Evolutionary conservation across 64 coral and sea anemone genomes (phyloP).

Genomic region (Platygyra sinensis): DNA sequence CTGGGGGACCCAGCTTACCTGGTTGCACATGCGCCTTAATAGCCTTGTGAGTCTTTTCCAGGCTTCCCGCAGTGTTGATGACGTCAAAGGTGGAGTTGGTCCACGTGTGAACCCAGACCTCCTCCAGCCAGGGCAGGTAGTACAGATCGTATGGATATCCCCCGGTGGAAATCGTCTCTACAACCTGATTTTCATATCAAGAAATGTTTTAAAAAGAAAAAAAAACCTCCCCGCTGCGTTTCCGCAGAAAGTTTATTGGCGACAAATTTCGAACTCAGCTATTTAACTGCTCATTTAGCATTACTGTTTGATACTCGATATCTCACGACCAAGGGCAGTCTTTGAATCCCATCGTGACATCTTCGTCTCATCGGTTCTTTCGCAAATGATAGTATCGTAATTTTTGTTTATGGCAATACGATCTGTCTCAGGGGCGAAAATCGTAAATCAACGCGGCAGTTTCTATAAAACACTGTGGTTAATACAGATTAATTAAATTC

Average conservation of each 20-base stretch:
- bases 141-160: slow-evolving; percentile 24
- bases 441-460: too few relatives aligned
- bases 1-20: neutral
- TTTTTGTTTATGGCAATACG: too few relatives aligned
- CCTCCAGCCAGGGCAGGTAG: slow-evolving; percentile 30
- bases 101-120: slow-evolving; percentile 62
- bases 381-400: too few relatives aligned
- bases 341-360: too few relatives aligned
- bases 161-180: slow-evolving; percentile 18
- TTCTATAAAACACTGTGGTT: too few relatives aligned
- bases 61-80: slow-evolving; percentile 16
- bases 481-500: too few relatives aligned
- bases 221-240: too few relatives aligned
- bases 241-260: neutral
- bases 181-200: neutral
- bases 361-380: too few relatives aligned
- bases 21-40: slow-evolving; percentile 43
- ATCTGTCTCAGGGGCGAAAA: too few relatives aligned
- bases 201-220: too few relatives aligned
- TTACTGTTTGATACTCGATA: too few relatives aligned
- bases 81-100: slow-evolving; percentile 50
- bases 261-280: neutral
- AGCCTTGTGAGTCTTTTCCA: slow-evolving; percentile 36
- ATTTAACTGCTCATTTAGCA: too few relatives aligned
- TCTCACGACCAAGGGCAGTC: neutral